Percentiles rank a stretch among this genome's conserved stretches.
Evolutionary conservation across 1,140 invertebrate genomes (phyloP).

Genomic region (Brachionus koreanus): DNA sequence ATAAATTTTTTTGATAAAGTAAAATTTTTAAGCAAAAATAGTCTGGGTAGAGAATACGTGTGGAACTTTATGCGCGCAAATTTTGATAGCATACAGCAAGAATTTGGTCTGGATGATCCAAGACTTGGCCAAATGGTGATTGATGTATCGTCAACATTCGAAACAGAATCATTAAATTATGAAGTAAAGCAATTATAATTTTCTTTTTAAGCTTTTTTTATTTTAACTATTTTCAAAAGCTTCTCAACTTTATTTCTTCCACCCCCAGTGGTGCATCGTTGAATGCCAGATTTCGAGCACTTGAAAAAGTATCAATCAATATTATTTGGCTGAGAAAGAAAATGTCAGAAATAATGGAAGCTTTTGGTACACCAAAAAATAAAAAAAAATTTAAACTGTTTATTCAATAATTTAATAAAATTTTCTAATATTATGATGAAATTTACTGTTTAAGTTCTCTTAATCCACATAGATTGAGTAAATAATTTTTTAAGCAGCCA

Average conservation of each 20-base stretch:
- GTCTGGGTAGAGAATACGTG: constrained; percentile 4
- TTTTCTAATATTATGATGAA: too few species aligned
- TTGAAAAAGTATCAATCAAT: constrained; percentile 31
- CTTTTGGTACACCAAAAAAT: constrained; percentile 6
- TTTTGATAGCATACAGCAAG: background rate
- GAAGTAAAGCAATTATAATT: background rate
- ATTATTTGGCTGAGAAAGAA: background rate
- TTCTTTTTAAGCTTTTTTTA: background rate
- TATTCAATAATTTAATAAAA: too few species aligned
- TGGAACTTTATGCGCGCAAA: constrained; percentile 17
- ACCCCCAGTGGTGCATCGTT: background rate
- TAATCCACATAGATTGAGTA: too few species aligned
- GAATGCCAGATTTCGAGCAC: background rate
- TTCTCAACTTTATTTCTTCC: background rate
- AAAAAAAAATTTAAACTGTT: too few species aligned
- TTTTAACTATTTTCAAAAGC: background rate
- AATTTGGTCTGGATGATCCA: constrained; percentile 30
- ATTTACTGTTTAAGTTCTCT: too few species aligned
- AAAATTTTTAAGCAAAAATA: constrained; percentile 3
- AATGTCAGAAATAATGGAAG: constrained; percentile 14
- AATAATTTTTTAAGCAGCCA: too few species aligned
- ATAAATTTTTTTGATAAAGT: constrained; percentile 43
- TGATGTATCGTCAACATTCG: constrained; percentile 10
- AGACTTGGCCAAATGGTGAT: constrained; percentile 38
- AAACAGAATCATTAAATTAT: constrained; percentile 17